Evolutionary conservation across 2,797 vertebrate species (phyloP).

Genomic region (Hafferia zeledoni): DNA sequence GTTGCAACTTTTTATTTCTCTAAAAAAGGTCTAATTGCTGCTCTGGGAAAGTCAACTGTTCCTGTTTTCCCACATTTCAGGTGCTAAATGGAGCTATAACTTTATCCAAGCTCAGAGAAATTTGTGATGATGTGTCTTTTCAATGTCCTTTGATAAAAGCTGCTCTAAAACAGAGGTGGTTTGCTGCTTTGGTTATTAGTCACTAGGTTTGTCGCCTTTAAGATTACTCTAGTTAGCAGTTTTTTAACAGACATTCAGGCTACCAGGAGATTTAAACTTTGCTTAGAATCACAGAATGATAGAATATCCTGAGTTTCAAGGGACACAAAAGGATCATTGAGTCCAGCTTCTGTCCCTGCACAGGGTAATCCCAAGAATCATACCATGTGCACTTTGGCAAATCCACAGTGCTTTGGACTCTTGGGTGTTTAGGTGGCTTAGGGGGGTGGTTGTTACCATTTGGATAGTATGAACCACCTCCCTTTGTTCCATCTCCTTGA

Average conservation of each 20-base stretch:
- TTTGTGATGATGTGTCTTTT: neutral
- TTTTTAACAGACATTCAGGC: neutral
- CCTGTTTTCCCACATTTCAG: neutral
- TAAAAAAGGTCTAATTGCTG: neutral
- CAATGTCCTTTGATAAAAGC: neutral
- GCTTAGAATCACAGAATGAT: neutral
- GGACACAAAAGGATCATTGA: neutral
- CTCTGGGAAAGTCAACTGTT: slow-evolving; percentile 8
- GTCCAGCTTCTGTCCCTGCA: neutral
- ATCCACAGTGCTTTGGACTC: neutral
- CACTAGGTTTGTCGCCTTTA: neutral
- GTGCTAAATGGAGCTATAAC: neutral
- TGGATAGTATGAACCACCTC: neutral
- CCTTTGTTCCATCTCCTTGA: neutral
- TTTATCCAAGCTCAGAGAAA: neutral
- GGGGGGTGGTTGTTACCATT: neutral
- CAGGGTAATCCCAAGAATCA: neutral
- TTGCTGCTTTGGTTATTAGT: neutral
- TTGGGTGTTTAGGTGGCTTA: neutral
- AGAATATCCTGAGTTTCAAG: neutral
- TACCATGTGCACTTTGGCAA: no score
- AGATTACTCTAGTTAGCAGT: neutral
- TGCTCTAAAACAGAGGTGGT: neutral
- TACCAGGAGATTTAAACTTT: neutral
- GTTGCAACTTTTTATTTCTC: neutral